Evolutionary conservation across 1,140 invertebrate genomes (phyloP), one percentile per base, ranked within the genome.

Genomic region (Saccostrea glomerata): DNA sequence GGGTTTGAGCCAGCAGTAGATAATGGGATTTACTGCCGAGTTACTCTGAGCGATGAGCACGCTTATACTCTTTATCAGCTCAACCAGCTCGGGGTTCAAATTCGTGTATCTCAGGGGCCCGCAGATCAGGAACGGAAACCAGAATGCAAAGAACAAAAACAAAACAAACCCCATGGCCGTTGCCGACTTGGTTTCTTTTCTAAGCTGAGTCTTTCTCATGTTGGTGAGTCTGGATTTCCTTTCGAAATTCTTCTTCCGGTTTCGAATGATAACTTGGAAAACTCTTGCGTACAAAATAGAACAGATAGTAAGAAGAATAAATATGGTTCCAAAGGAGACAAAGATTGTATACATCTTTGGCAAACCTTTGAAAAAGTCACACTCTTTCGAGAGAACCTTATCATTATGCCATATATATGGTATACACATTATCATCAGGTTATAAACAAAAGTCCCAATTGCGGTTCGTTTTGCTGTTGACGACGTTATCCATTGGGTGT

Each of bases 1-100:
- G 55, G 60, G 85, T 20, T 85, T 85, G 3, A 89, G 36, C 85
- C 88, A 88, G 4, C 89, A 87, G 82, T 90, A 91, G 4, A 91
- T 86, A 20, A 91, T 84, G 1, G 91, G 91, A 63, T 91, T 91
- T 0, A 91, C 56, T 55, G 88, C 70, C 12, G 91, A 91, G 77
- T 91, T 91, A 20, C 86, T 90, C 23, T 90, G 86, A 4, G 86
- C 88, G 54, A 90, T 55, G 7, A 84, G 77, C 23, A 91, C 82
- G 0, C 86, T 82, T 30, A 70, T 82, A 73, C 89, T 90, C 70
- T 91, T 91, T n/a, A 90, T 82, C 4, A 88, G 40, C 15, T 91
- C 89, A 11, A 88, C 77, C 15, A 87, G 15, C 15, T 90, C 20
- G 6, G 73, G 60, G 20, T 82, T 58, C 20, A 90, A 25, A 15